Evolutionary conservation across 37 sponge, comb jelly and placozoan genomes (phyloP), one percentile per base, ranked within the genome.

Genomic region (Aplysina aerophoba): DNA sequence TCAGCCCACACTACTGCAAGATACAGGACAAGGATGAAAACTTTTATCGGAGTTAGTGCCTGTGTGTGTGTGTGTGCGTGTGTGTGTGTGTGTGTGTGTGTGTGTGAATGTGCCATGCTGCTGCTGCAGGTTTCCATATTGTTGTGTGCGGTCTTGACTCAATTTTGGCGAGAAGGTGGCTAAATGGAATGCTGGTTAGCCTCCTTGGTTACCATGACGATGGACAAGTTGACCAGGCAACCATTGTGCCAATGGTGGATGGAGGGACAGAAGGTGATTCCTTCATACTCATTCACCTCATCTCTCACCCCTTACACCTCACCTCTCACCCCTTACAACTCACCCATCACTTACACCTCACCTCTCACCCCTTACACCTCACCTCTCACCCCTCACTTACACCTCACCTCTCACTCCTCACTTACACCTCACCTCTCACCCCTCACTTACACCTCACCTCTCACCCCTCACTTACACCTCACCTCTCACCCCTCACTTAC

Each of bases 91-190:
- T 35, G 73, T n/a, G 73, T 35, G 73, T 35, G 73, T 28, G 63
- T 62, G 63, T 62, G 63, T 62, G 63, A 14, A 5, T 25, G 27
- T 62, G 63, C 12, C 27, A 13, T 4, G 2, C 12, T 27, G 63
- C 11, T 56, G 2, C 73, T 66, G 19, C 67, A 89, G 88, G 92
- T 36, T 94, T 94, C 81, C 97, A 97, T 66, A 78, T 97, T 62
- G 88, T 94, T 72, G 93, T 97, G 73, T 92, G 93, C 63, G 99
- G 99, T 16, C 81, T 99, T 81, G 99, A 99, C 88, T 95, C 99
- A 0, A 87, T 97, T 22, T 58, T 83, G 60, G 97, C 99, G 16
- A 83, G 99, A 33, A 74, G 99, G 27, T 99, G 99, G 99, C 95
- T 95, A 17, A 99, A 99, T 82, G 94, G 97, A 63, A 95, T 95